These are phyloP conservation scores for Baronia brevicornis DNA, from an alignment of 2,888 invertebrate species.

Conservation along the genomic window DNA sequence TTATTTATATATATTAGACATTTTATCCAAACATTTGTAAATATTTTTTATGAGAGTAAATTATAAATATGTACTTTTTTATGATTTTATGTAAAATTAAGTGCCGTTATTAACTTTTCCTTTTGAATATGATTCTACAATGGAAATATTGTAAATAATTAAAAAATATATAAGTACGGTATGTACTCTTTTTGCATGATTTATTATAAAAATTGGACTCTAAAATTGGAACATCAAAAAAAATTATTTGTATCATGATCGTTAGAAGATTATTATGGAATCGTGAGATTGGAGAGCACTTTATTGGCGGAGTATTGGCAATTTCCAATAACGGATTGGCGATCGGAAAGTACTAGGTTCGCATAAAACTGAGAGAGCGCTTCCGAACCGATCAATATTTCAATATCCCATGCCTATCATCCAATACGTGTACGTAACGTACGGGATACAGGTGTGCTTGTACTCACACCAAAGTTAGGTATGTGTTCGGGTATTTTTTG, in stretches of 20 bases:
- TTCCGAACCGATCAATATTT: constrained; percentile 62
- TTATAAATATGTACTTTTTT: no score
- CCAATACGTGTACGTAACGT: constrained; percentile 6
- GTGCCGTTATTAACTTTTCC: no score
- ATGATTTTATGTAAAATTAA: no score
- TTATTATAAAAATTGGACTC: no score
- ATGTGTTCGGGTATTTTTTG: not conserved
- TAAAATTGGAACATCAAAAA: no score
- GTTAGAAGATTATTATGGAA: not conserved
- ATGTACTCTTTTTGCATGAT: no score
- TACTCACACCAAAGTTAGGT: constrained; percentile 1
- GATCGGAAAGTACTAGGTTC: constrained; percentile 65
- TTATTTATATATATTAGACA: constrained; percentile 4
- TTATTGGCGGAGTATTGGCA: constrained; percentile 42
- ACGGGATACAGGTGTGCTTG: constrained; percentile 6
- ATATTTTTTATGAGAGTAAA: constrained; percentile 1
- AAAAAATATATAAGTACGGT: no score
- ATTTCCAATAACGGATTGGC: constrained; percentile 66
- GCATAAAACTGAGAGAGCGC: constrained; percentile 36
- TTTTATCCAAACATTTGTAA: constrained; percentile 6
- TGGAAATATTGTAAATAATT: no score
- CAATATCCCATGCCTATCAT: constrained; percentile 27
- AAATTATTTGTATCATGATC: no score
- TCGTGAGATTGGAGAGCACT: not conserved
- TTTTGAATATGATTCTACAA: no score